Evolutionary conservation across 2,888 invertebrate genomes (phyloP).

Genomic region (Mesoligia furuncula): DNA sequence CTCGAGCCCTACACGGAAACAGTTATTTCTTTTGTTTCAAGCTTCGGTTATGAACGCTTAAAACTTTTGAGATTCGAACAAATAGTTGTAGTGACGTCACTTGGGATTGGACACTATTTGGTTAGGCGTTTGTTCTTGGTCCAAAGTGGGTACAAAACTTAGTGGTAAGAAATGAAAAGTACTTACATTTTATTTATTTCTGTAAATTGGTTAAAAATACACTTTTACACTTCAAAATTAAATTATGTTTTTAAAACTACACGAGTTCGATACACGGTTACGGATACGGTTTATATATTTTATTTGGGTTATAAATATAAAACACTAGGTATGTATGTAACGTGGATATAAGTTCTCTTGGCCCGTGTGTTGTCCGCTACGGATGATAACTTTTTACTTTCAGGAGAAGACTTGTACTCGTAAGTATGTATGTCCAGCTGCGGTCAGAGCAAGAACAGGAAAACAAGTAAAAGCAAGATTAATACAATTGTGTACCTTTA

Average conservation of each 20-base stretch:
- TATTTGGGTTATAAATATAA: neutral
- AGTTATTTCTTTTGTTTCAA: conserved; percentile 66
- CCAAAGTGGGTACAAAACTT: neutral
- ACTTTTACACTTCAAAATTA: neutral
- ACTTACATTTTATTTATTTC: no score
- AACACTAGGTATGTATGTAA: neutral
- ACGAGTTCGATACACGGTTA: neutral
- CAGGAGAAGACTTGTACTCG: neutral
- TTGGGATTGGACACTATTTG: conserved; percentile 1
- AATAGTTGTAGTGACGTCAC: conserved; percentile 35
- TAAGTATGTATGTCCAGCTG: neutral
- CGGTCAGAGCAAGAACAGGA: neutral
- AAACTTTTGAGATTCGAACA: conserved; percentile 54
- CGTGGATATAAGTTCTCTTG: neutral
- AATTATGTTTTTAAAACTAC: neutral
- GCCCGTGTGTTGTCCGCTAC: no score
- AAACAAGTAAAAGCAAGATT: conserved; percentile 15
- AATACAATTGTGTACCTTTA: neutral
- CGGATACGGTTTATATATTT: neutral
- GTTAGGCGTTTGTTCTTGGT: neutral
- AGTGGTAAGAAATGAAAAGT: neutral
- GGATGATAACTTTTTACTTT: neutral
- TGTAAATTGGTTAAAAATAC: neutral
- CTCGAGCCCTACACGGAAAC: conserved; percentile 59
- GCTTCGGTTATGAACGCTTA: conserved; percentile 65